Evolutionary conservation across 1,140 invertebrate genomes (phyloP).

Genomic region (Helicorthomorpha holstii): DNA sequence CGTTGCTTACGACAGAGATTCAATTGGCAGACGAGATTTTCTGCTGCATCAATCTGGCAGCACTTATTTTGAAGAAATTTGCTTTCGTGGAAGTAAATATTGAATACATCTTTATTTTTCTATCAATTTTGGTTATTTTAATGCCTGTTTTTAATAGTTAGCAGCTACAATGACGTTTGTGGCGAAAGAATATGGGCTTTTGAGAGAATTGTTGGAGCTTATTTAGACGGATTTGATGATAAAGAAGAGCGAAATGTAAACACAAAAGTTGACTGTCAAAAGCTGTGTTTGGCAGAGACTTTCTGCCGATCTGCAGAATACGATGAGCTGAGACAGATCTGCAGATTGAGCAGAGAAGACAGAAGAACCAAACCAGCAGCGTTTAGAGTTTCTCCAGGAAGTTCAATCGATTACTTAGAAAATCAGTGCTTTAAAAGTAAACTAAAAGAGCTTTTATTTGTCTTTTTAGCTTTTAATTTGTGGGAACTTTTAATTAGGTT

Average conservation of each 20-base stretch:
- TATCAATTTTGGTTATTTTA: not conserved
- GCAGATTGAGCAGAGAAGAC: conserved; percentile 31
- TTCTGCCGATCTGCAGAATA: conserved; percentile 34
- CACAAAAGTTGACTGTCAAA: conserved; percentile 29
- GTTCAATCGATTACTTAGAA: conserved; percentile 32
- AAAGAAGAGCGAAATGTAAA: conserved; percentile 26
- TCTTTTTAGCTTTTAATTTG: conserved; percentile 24
- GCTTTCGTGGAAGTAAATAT: conserved; percentile 25
- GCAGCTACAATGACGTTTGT: conserved; percentile 26
- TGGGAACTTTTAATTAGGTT: too few relatives aligned
- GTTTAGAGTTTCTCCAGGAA: conserved; percentile 24
- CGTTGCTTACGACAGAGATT: conserved; percentile 22
- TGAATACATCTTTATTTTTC: not conserved
- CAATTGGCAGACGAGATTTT: conserved; percentile 20
- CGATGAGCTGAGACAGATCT: conserved; percentile 23
- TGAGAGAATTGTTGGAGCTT: conserved; percentile 29
- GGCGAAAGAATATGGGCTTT: conserved; percentile 33
- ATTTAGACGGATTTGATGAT: conserved; percentile 31
- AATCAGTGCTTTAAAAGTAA: conserved; percentile 32
- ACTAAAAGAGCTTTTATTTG: conserved; percentile 15
- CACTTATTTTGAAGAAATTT: conserved; percentile 33
- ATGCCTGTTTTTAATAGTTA: conserved; percentile 10
- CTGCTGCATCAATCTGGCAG: conserved; percentile 20
- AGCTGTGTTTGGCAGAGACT: conserved; percentile 30
- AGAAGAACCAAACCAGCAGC: conserved; percentile 31